These are phyloP conservation scores for Plecturocebus donacophilus DNA, from an alignment of 2,113 vertebrate genomes.

Conservation along the genomic window DNA sequence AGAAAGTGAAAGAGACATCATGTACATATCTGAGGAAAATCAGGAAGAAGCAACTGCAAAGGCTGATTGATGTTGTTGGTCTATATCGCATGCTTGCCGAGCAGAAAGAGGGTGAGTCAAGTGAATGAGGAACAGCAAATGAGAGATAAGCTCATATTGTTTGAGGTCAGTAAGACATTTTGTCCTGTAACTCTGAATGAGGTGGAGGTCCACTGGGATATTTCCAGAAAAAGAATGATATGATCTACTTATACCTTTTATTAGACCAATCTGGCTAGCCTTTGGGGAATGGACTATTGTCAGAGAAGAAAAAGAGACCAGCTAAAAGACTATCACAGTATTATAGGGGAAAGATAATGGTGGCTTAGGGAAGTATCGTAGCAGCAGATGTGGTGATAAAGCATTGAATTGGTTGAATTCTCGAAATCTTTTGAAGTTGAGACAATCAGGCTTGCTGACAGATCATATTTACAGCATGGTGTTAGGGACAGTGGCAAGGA, in stretches of 20 bases:
- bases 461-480: background rate
- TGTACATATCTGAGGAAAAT: background rate
- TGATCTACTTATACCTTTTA: background rate
- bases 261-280: background rate
- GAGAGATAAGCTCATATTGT: background rate
- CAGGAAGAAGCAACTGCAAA: background rate
- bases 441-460: background rate
- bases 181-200: background rate
- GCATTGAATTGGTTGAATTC: background rate
- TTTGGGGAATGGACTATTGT: background rate
- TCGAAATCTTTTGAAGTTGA: conserved; percentile 31
- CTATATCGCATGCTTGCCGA: background rate
- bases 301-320: background rate
- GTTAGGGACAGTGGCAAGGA: background rate
- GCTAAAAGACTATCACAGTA: background rate
- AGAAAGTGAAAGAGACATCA: background rate
- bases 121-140: background rate
- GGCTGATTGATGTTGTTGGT: fast-evolving
- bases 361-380: background rate
- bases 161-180: background rate
- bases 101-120: background rate
- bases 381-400: background rate
- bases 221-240: background rate
- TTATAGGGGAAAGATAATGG: background rate
- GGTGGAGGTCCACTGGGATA: background rate